Conservation (phyloP, 2,888 invertebrate species). For the Tetramorium bicarinatum region DNA sequence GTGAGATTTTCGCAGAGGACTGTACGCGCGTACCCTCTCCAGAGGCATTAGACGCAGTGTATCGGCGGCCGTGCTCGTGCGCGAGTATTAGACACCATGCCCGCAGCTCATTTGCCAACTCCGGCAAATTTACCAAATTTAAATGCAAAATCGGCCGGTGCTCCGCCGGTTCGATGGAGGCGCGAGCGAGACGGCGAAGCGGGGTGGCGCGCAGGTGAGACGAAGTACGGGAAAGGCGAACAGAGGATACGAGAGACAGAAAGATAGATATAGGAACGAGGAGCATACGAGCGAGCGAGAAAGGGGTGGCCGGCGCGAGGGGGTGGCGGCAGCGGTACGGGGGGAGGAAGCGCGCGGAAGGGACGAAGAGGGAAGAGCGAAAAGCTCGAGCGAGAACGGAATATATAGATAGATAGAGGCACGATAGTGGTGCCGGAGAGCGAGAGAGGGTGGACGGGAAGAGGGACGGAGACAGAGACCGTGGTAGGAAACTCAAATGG, state of each 20-base stretch:
- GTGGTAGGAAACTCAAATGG: slow-evolving; percentile 83
- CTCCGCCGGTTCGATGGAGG: slow-evolving; percentile 72
- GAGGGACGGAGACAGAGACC: slow-evolving; percentile 70
- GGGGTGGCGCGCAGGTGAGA: slow-evolving; percentile 40
- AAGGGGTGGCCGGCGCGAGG: slow-evolving; percentile 53
- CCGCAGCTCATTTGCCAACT: slow-evolving; percentile 86
- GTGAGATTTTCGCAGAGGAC: slow-evolving; percentile 65
- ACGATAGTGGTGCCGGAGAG: slow-evolving; percentile 68
- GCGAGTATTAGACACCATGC: slow-evolving; percentile 83
- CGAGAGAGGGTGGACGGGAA: slow-evolving; percentile 40
- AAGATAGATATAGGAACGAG: slow-evolving; percentile 62
- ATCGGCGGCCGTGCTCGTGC: slow-evolving; percentile 79
- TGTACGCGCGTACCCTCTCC: slow-evolving; percentile 75
- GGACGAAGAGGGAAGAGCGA: slow-evolving; percentile 54
- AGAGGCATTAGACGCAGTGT: slow-evolving; percentile 82
- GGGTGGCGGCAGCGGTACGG: slow-evolving; percentile 44
- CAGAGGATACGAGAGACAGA: slow-evolving; percentile 60
- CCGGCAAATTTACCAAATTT: slow-evolving; percentile 85
- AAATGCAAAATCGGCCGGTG: slow-evolving; percentile 85
- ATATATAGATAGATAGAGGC: slow-evolving; percentile 75
- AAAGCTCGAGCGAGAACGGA: slow-evolving; percentile 65
- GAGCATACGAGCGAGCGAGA: slow-evolving; percentile 42
- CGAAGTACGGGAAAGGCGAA: slow-evolving; percentile 56
- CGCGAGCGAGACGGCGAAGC: slow-evolving; percentile 52
- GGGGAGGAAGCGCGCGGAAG: slow-evolving; percentile 54